These are phyloP conservation scores for Platorchestia sp. DNA, from an alignment of 1,140 invertebrate genomes.

Conservation along the genomic window DNA sequence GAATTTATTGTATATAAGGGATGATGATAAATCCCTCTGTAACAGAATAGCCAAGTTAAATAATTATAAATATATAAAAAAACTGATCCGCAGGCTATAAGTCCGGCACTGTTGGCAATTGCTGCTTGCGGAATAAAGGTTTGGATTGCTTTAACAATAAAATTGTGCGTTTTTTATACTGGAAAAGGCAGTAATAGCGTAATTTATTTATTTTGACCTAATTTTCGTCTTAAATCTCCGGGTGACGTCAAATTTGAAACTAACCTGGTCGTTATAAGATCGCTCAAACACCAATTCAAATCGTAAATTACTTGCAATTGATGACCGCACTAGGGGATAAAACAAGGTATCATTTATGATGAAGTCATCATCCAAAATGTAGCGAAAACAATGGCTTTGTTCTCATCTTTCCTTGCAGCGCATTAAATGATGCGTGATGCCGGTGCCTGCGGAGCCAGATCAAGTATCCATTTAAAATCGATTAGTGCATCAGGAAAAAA, in stretches of 20 bases:
- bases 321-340: neutral
- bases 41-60: no score
- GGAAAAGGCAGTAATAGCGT: neutral
- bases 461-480: conserved; percentile 2
- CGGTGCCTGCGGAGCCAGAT: neutral
- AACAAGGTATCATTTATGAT: neutral
- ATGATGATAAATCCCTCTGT: no score
- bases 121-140: neutral
- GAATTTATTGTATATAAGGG: no score
- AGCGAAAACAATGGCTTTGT: neutral
- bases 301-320: neutral
- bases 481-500: neutral
- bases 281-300: neutral
- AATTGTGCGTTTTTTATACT: neutral
- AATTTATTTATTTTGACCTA: neutral
- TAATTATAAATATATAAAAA: no score
- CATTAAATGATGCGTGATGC: neutral
- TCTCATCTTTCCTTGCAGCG: neutral
- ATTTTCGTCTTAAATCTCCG: neutral
- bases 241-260: neutral
- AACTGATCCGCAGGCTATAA: no score
- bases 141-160: neutral
- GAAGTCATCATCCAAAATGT: neutral
- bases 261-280: neutral
- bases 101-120: neutral